Base-by-base conservation (phyloP, 2,113 vertebrate genomes). In the Cervus canadensis region DNA sequence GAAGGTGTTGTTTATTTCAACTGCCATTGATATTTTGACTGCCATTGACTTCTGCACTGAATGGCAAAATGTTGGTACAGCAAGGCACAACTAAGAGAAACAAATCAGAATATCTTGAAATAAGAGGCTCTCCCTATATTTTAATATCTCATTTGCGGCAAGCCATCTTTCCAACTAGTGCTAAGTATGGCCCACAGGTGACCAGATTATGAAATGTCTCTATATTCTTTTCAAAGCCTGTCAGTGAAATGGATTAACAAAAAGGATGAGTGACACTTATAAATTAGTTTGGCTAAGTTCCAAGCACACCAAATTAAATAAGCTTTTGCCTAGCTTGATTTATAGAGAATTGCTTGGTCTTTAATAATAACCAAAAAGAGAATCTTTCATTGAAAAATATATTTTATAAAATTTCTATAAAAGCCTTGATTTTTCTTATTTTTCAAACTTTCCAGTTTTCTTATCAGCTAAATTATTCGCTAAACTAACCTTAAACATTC, bases 231-330 rank as follows among this genome's bases (percentile, higher is more conserved):
- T 95, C 87, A 97, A 97, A 95, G 17, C 14, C 21, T 98, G 91
- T 90, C 87, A 96, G 76, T 89, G n/a, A 96, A 95, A 96, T 91
- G 59, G 57, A 97, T 96, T 97, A 97, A 97, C 84, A 94, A 97
- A 74, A 97, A 88, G 60, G 64, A 96, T 95, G 81, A 97, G 52
- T 97, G 96, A 91, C 90, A 95, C 45, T 96, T 97, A 97, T 83
- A 95, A 97, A 97, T 98, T 92, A 95, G 87, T 94, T 94, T 97
- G 85, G 86, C 85, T 95, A 91, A 83, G 82, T 96, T 97, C 82
- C 91, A 97, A 95, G 81, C 40, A 79, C 54, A 97, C 60, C 36
- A 93, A 97, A 92, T 97, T 92, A 95, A 97, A 97, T 94, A 94
- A 89, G 25, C 19, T 74, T 94, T 96, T 82, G 48, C 13, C 88